Evolutionary conservation across 2,888 invertebrate species (phyloP).

Genomic region (Cynaeus angustus): DNA sequence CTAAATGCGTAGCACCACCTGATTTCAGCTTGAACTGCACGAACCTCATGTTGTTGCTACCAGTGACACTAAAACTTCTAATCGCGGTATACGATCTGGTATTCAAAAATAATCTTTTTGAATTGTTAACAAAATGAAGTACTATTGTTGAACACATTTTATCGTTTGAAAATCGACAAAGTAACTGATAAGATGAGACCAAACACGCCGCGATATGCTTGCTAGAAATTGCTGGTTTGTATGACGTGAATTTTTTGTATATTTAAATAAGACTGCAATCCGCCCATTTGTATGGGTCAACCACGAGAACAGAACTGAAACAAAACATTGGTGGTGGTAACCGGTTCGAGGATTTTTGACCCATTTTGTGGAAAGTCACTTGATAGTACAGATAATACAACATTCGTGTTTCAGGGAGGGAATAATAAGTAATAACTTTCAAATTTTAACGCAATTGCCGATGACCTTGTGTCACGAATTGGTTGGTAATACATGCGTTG

Average conservation of each 20-base stretch:
- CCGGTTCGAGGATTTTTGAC: conserved; percentile 12
- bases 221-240: no score
- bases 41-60: conserved; percentile 76
- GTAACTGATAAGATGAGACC: conserved; percentile 23
- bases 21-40: conserved; percentile 80
- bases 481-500: no score
- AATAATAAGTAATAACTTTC: background rate
- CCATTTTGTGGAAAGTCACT: background rate
- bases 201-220: background rate
- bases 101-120: conserved; percentile 20
- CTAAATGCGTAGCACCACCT: conserved; percentile 79
- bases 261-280: conserved; percentile 3
- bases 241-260: conserved; percentile 8
- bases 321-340: background rate
- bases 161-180: background rate
- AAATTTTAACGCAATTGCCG: background rate
- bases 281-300: conserved; percentile 5
- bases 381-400: background rate
- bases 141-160: conserved; percentile 29
- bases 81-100: conserved; percentile 20
- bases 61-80: conserved; percentile 64
- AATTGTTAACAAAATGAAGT: conserved; percentile 10
- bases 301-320: conserved; percentile 6
- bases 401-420: background rate
- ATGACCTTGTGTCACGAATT: conserved; percentile 16